Evolutionary conservation across 1,140 invertebrate species (phyloP).

Genomic region (Epicauta chinensis): DNA sequence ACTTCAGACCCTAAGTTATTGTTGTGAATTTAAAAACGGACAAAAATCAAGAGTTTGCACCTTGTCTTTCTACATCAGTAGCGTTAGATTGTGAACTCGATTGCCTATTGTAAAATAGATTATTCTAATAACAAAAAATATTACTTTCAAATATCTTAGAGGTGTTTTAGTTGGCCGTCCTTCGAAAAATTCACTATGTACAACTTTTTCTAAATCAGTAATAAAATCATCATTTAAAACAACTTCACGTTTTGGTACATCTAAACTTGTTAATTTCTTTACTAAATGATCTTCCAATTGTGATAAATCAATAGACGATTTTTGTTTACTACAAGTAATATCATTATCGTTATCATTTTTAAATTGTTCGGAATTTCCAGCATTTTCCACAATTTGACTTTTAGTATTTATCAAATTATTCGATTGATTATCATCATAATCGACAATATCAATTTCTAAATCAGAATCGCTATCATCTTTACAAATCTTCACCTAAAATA

Average conservation of each 20-base stretch:
- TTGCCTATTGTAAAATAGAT: too few species aligned
- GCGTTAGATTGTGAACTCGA: too few species aligned
- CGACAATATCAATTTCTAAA: slow-evolving; percentile 52
- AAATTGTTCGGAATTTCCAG: slow-evolving; percentile 2
- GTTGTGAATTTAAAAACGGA: too few species aligned
- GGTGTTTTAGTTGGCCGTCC: slow-evolving; percentile 52
- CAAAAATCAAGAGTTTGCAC: too few species aligned
- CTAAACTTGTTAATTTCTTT: slow-evolving; percentile 27
- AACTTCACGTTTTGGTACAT: slow-evolving; percentile 45
- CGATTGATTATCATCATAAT: slow-evolving; percentile 24
- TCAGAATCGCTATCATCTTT: slow-evolving; percentile 50
- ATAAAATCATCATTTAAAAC: slow-evolving; percentile 42
- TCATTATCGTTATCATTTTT: slow-evolving; percentile 5
- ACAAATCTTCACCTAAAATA: slow-evolving; percentile 27
- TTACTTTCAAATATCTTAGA: slow-evolving; percentile 51
- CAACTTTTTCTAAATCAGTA: slow-evolving; percentile 50
- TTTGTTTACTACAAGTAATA: slow-evolving; percentile 8
- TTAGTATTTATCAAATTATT: neutral
- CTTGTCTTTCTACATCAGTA: too few species aligned
- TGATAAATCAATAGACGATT: slow-evolving; percentile 14
- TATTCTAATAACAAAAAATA: neutral
- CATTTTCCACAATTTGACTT: slow-evolving; percentile 17
- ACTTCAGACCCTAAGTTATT: too few species aligned
- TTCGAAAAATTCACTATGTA: slow-evolving; percentile 57
- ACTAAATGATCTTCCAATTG: slow-evolving; percentile 14